Evolutionary conservation across 2,797 vertebrate species (phyloP).

Genomic region (Margarornis squamiger): DNA sequence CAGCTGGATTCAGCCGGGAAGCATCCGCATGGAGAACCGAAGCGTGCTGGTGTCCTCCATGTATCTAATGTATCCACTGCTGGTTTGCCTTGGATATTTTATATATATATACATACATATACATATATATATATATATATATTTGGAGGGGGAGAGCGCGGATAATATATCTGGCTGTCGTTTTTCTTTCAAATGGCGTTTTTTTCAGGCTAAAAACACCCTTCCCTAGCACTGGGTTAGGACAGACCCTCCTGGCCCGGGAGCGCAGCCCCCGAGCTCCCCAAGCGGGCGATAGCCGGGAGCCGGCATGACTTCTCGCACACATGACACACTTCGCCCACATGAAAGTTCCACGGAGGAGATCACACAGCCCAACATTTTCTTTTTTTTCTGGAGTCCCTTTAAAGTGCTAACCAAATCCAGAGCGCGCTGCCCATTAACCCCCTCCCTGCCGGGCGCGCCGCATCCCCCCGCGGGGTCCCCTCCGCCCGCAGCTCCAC

Average conservation of each 20-base stretch:
- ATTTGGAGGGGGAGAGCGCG: rapidly evolving
- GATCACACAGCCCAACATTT: neutral
- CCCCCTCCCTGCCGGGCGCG: neutral
- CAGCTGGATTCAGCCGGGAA: neutral
- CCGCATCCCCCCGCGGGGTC: neutral
- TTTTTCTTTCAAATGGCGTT: neutral
- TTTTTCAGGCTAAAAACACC: neutral
- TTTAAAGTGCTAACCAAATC: slow-evolving; percentile 5
- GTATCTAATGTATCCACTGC: rapidly evolving
- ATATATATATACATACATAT: too few species aligned
- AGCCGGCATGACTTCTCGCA: neutral
- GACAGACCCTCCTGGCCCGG: neutral
- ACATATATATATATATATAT: too few species aligned
- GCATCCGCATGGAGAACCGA: neutral
- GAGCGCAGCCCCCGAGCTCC: neutral
- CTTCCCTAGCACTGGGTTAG: rapidly evolving
- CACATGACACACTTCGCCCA: neutral
- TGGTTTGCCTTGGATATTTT: neutral
- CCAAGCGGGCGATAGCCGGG: neutral
- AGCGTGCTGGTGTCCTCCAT: neutral
- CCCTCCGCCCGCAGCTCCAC: neutral
- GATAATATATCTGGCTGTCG: rapidly evolving
- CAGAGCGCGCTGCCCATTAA: slow-evolving; percentile 26
- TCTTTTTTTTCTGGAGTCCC: neutral
- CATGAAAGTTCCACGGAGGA: neutral